Evolutionary conservation across 2,113 vertebrate genomes (phyloP).

Genomic region (Lophura nycthemera): DNA sequence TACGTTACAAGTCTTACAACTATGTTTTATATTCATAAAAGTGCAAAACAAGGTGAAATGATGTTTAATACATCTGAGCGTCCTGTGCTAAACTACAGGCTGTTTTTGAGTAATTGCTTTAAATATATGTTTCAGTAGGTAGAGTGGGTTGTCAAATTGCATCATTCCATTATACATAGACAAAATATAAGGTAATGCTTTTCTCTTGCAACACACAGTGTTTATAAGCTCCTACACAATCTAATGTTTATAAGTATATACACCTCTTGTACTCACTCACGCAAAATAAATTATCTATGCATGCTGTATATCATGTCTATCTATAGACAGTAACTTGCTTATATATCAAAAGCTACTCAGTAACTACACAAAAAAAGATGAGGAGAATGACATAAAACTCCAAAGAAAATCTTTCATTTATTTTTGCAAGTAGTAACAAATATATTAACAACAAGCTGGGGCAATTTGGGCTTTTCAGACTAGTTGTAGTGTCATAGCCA

Average conservation of each 20-base stretch:
- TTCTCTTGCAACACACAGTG: not conserved
- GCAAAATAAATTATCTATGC: not conserved
- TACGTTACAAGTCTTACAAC: not conserved
- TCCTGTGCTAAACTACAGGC: not conserved
- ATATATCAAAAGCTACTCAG: not conserved
- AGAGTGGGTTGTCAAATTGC: not conserved
- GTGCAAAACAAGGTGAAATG: not conserved
- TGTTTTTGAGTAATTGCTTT: not conserved
- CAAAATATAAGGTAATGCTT: not conserved
- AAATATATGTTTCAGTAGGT: not conserved
- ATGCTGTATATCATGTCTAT: not conserved
- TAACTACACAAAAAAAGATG: not conserved
- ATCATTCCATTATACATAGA: not conserved
- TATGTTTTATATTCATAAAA: not conserved
- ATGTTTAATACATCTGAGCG: not conserved
- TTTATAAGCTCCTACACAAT: not conserved
- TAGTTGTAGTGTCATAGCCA: not conserved
- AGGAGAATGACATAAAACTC: not conserved
- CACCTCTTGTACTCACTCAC: not conserved
- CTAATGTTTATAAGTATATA: not conserved
- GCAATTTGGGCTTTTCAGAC: not conserved
- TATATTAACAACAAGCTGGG: not conserved
- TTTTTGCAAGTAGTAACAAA: not conserved
- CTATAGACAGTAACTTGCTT: not conserved
- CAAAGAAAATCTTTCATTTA: not conserved